Base-by-base conservation (phyloP, 2,888 invertebrate genomes). In the Falcaria lacertinaria region DNA sequence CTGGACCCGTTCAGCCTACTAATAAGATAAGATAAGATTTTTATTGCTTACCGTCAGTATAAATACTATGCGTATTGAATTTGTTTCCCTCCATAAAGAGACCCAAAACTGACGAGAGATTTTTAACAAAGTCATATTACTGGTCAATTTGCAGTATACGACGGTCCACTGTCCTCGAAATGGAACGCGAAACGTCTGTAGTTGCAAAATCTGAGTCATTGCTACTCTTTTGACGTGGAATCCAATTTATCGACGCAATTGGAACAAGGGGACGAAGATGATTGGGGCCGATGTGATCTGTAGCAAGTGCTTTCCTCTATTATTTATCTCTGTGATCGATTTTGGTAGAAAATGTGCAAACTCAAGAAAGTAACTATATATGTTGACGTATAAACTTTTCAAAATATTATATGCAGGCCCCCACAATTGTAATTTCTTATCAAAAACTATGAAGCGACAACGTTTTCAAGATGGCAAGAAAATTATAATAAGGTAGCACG, bases 161-260 rank as follows among this genome's bases (percentile, higher is more conserved):
- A 28, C 11, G 28, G 11, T 11, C 28, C 3, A 52, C 39, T 7
- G 11, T 11, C 28, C 11, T 7, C 36, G 44, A 49, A 59, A 56
- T 52, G 51, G 57, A 63, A 66, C 58, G 54, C 13, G 50, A 64
- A 68, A 59, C 51, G 64, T 54, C 57, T 57, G 59, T 60, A 63
- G 61, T 64, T 58, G 66, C 69, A 60, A 64, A 69, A 67, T 65
- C 63, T 63, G 64, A 68, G 60, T 68, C 60, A 67, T 59, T 59
- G 45, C 59, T 61, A 62, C 64, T 65, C 64, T 67, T 67, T 66
- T 71, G 65, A 60, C 58, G 62, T 57, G 57, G 56, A 63, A 72
- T 69, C 63, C 66, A 71, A 70, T 72, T 71, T 72, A 60, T 60
- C 56, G 52, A 48, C 48, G 54, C 64, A 58, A 62, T 60, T 58